A percentile compares a stretch with the other conserved stretches of the same genome.
These are phyloP conservation scores for Centropus bengalensis DNA, from an alignment of 2,113 vertebrate species.

Conservation along the genomic window DNA sequence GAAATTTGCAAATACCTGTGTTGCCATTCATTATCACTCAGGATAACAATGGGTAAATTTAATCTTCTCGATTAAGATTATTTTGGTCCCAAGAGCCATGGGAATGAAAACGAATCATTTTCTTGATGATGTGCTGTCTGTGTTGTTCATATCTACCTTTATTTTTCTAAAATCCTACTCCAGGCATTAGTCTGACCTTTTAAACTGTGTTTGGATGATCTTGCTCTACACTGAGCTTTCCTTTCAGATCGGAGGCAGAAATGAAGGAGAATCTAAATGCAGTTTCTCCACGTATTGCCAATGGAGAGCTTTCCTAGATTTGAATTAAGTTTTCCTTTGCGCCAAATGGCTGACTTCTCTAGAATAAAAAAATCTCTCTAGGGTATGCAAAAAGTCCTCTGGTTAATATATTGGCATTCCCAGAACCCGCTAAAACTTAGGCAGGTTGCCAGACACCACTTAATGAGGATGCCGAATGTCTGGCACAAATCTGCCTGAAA, in stretches of 20 bases:
- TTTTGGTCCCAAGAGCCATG: slow-evolving; percentile 24
- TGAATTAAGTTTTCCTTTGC: slow-evolving; percentile 63
- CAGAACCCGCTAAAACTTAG: slow-evolving; percentile 79
- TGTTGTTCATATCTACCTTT: slow-evolving; percentile 10
- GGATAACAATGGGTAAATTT: slow-evolving; percentile 35
- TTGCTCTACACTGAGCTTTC: slow-evolving; percentile 46
- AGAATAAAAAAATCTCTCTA: slow-evolving; percentile 75
- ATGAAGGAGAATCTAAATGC: slow-evolving; percentile 62
- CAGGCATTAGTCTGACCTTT: slow-evolving; percentile 48
- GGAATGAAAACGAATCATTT: slow-evolving; percentile 33
- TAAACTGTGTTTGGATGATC: slow-evolving; percentile 38
- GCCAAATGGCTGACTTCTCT: slow-evolving; percentile 81
- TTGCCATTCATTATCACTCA: slow-evolving; percentile 15
- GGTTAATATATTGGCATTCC: slow-evolving; percentile 84
- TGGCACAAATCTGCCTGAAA: slow-evolving; percentile 75
- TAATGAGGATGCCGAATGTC: slow-evolving; percentile 78
- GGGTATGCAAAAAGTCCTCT: slow-evolving; percentile 74
- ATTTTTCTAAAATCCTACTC: slow-evolving; percentile 53
- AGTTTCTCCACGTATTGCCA: slow-evolving; percentile 70
- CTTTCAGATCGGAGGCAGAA: slow-evolving; percentile 64
- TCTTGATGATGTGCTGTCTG: background rate
- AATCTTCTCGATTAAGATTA: slow-evolving; percentile 40
- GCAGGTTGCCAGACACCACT: slow-evolving; percentile 80
- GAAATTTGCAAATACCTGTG: background rate
- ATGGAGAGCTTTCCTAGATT: slow-evolving; percentile 59